Evolutionary conservation across 2,888 invertebrate genomes (phyloP), one percentile per base, ranked within the genome.

Genomic region (Folsomia manolachei): DNA sequence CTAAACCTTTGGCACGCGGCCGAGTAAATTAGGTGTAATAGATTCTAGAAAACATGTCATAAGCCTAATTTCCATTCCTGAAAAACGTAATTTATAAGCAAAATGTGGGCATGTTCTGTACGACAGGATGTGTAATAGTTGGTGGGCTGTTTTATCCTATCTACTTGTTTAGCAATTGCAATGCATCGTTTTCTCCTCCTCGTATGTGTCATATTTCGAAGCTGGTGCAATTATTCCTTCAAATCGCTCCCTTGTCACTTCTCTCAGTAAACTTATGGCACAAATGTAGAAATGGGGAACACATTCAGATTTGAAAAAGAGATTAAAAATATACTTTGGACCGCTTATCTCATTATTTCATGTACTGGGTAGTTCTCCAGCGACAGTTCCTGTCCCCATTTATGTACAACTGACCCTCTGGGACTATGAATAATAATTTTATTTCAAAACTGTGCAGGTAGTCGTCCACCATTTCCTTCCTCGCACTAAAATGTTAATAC

Each of bases 1-100:
- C n/a, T n/a, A 62, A 62, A 19, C 19, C 21, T 39, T 51, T 66
- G 65, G 65, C 65, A 66, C 52, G 63, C 19, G 39, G 66, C 62
- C 56, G 74, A 68, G 76, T 72, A 77, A 75, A 77, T 77, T 75
- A 73, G 69, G 71, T 71, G 71, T 71, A 70, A 71, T 70, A 67
- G 71, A 77, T 75, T 77, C 73, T 73, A 72, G 71, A 76, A 71
- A 75, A 75, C 78, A 78, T 73, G 77, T 77, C 76, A 75, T 74
- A 71, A 74, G 76, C 74, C 75, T 78, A 79, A 79, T 79, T 79
- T 79, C 63, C 63, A 66, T 39, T 23, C 27, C n/a, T n/a, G n/a
- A 63, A 27, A 63, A 63, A 9, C 26, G 63, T 63, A 63, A 63
- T 63, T 63, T 63, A 63, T 63, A 63, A 63, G 27, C 63, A 27